A percentile compares a stretch with the other conserved stretches of the same genome.
phyloP scores from a whole-genome alignment of 2,888 invertebrate species.

The Hemithea aestivaria region DNA sequence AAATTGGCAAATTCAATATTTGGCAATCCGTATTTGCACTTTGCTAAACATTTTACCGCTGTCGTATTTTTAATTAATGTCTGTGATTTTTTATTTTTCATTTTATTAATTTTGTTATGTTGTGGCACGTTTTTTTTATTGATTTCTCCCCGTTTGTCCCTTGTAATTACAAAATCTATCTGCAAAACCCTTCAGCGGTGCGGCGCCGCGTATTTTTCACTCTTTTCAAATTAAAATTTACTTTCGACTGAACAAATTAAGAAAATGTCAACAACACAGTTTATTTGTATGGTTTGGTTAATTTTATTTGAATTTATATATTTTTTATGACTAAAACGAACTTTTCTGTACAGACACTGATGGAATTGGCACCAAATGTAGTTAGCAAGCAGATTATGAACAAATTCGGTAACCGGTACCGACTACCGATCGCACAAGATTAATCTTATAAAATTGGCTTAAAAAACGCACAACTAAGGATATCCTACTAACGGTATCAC shows the following conservation, averaged over 20 bases:
- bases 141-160: slow-evolving; percentile 19
- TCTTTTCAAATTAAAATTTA: slow-evolving; percentile 11
- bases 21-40: slow-evolving; percentile 61
- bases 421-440: slow-evolving; percentile 36
- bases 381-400: slow-evolving; percentile 46
- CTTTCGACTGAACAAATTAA: too few species aligned
- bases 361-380: slow-evolving; percentile 57
- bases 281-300: slow-evolving; percentile 18
- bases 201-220: slow-evolving; percentile 40
- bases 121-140: slow-evolving; percentile 28
- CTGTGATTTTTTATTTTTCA: slow-evolving; percentile 38
- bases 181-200: slow-evolving; percentile 36
- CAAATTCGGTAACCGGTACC: slow-evolving; percentile 40
- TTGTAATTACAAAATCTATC: background rate
- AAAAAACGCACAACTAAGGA: slow-evolving; percentile 15
- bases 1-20: slow-evolving; percentile 55
- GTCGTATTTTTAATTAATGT: slow-evolving; percentile 56
- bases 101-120: slow-evolving; percentile 26
- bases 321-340: slow-evolving; percentile 25
- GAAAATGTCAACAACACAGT: background rate
- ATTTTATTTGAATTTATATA: slow-evolving; percentile 22
- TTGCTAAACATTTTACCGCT: slow-evolving; percentile 63
- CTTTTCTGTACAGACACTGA: slow-evolving; percentile 45
- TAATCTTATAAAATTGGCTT: slow-evolving; percentile 21
- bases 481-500: slow-evolving; percentile 14